Base-by-base conservation (phyloP, 2,797 vertebrate species). In the Euphonia xanthogaster region DNA sequence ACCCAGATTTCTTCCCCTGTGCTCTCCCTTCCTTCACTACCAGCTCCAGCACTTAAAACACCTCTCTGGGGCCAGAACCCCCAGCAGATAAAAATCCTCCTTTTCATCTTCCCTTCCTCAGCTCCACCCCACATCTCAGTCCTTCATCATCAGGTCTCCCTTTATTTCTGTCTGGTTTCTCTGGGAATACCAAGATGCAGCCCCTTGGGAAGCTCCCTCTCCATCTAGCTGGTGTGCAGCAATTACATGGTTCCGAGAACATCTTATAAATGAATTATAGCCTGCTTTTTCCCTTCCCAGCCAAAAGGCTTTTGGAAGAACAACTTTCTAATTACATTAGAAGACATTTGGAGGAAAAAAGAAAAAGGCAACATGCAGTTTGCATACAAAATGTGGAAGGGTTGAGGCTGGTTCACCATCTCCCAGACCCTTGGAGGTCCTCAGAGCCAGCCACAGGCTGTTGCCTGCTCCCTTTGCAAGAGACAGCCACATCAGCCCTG, bases 251-350 rank as follows among this genome's bases (percentile, higher is more conserved):
- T 85, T 94, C 87, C 1, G 0, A 86, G 94, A 94, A 77, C 85
- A 90, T 86, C 85, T 94, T 66, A 96, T 88, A 93, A 96, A 96
- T 96, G 33, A 91, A 94, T 97, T 95, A 96, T 75, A 62, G 54
- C 37, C 76, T 84, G 66, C 60, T 88, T 80, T 88, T 81, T 53
- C 66, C 37, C 71, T 88, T 90, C 51, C 58, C 48, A 73, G 93
- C 85, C 93, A 88, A 94, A 93, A 92, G 85, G 76, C 44, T 93
- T 86, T 94, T 91, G 89, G 70, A 93, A 87, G 31, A 87, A 25
- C 75, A 92, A 85, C 88, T 94, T 90, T 91, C 66, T 96, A 94
- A 95, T 88, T 94, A 86, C 75, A 84, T 94, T 91, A 95, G 57
- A 94, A 94, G 58, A 55, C 85, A 86, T 86, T 96, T 51, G 60